Evolutionary conservation across 2,888 invertebrate species (phyloP).

Genomic region (Monoplex corrugatus): DNA sequence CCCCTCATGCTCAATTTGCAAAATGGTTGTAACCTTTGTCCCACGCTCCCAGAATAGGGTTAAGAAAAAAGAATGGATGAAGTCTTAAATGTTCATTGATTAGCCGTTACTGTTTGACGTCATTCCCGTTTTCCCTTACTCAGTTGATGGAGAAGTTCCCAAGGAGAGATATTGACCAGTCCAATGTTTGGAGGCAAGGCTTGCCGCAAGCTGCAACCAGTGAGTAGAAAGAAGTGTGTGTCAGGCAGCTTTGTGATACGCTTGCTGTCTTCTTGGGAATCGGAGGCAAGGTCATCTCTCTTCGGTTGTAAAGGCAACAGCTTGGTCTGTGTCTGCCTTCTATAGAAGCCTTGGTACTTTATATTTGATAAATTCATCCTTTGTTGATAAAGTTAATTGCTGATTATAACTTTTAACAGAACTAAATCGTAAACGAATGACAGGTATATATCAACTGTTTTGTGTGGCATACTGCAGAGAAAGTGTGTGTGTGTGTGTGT

Average conservation of each 20-base stretch:
- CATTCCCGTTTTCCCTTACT: slow-evolving; percentile 32
- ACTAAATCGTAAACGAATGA: too few species aligned
- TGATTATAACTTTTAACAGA: too few species aligned
- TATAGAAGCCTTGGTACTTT: too few species aligned
- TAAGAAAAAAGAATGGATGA: slow-evolving; percentile 28
- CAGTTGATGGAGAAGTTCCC: slow-evolving; percentile 27
- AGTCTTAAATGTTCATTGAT: slow-evolving; percentile 52
- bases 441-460: too few species aligned
- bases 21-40: slow-evolving; percentile 36
- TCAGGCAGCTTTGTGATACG: not conserved
- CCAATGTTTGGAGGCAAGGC: not conserved
- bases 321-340: too few species aligned
- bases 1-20: slow-evolving; percentile 4
- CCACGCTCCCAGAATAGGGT: slow-evolving; percentile 29
- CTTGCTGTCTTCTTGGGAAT: not conserved
- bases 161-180: slow-evolving; percentile 50
- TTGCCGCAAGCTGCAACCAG: slow-evolving; percentile 22
- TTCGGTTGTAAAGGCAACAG: not conserved
- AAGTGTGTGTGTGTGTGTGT: too few species aligned
- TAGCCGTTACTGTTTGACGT: slow-evolving; percentile 50
- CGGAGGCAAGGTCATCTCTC: not conserved
- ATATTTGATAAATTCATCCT: too few species aligned
- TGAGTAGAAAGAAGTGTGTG: not conserved
- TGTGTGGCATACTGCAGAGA: too few species aligned
- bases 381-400: too few species aligned